A percentile compares a stretch with the other conserved stretches of the same genome.
Evolutionary conservation across 1,140 invertebrate species (phyloP).

Genomic region (Cotesia chilonis): DNA sequence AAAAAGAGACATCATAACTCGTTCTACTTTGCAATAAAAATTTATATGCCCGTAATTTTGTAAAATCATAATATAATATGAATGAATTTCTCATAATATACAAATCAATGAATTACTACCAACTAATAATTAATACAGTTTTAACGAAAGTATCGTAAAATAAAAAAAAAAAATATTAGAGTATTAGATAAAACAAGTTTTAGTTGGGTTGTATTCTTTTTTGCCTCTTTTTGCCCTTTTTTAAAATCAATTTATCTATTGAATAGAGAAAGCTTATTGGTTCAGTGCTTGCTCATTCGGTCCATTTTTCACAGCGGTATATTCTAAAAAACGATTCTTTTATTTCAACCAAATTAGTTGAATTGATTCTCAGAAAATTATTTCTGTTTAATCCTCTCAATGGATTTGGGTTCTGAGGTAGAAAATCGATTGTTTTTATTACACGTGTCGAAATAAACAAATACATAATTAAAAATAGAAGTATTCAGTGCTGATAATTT

Average conservation of each 20-base stretch:
- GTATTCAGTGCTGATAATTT: too few relatives aligned
- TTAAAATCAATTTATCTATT: conserved; percentile 23
- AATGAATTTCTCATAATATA: conserved; percentile 60
- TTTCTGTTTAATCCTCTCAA: background rate
- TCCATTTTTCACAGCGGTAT: background rate
- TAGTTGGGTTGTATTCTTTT: background rate
- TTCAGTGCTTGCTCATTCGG: conserved; percentile 14
- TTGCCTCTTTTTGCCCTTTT: background rate
- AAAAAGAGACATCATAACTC: conserved; percentile 45
- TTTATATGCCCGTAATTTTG: conserved; percentile 47
- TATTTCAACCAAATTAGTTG: background rate
- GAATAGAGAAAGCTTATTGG: conserved; percentile 1
- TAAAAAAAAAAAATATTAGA: conserved; percentile 32
- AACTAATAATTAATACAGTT: conserved; percentile 39
- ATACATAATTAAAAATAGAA: too few relatives aligned
- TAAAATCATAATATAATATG: conserved; percentile 38
- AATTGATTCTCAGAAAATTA: conserved; percentile 20
- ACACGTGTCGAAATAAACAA: too few relatives aligned
- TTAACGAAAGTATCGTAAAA: conserved; percentile 29
- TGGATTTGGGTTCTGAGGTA: background rate
- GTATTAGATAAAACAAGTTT: conserved; percentile 8
- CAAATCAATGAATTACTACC: conserved; percentile 48
- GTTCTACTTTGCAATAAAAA: conserved; percentile 22
- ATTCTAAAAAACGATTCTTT: conserved; percentile 9
- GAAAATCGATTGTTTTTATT: background rate